A percentile compares a stretch with the other conserved stretches of the same genome.
phyloP scores from a whole-genome alignment of 2,888 invertebrate species.

The Hypselothyrea guttata region DNA sequence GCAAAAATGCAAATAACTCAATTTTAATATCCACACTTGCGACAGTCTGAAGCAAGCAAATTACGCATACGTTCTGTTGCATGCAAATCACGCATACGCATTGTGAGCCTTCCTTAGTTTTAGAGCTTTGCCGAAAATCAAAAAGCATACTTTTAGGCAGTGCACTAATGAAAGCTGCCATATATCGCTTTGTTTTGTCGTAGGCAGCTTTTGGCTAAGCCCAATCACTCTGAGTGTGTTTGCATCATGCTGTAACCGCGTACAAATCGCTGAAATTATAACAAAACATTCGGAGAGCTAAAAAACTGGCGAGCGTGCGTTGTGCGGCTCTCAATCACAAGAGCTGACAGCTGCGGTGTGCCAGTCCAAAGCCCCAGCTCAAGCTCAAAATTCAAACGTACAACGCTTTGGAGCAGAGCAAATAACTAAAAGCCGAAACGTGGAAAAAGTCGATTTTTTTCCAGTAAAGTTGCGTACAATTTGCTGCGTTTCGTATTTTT shows the following conservation, averaged over 20 bases:
- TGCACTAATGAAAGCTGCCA: not conserved
- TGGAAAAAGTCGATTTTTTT: slow-evolving; percentile 8
- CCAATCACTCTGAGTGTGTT: slow-evolving; percentile 4
- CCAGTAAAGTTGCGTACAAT: slow-evolving; percentile 8
- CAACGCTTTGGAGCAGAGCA: slow-evolving; percentile 15
- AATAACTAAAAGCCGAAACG: not conserved
- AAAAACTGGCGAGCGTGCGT: slow-evolving; percentile 15
- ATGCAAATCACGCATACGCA: too few species aligned
- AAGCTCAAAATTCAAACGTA: slow-evolving; percentile 1
- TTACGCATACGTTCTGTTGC: too few species aligned
- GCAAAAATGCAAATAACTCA: too few species aligned
- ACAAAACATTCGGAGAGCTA: slow-evolving; percentile 1
- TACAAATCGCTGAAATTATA: slow-evolving; percentile 43
- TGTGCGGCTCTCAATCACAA: slow-evolving; percentile 48
- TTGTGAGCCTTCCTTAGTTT: too few species aligned
- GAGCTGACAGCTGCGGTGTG: slow-evolving; percentile 62
- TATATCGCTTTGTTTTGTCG: too few species aligned
- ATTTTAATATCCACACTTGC: too few species aligned
- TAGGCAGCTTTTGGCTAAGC: not conserved
- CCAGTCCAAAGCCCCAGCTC: slow-evolving; percentile 20
- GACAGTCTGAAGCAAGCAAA: too few species aligned
- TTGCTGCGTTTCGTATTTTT: slow-evolving; percentile 7
- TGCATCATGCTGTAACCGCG: slow-evolving; percentile 20
- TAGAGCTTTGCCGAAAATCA: too few species aligned
- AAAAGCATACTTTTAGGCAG: slow-evolving; percentile 53